Evolutionary conservation across 2,113 vertebrate species (phyloP).

Genomic region (Atractosteus spatula): DNA sequence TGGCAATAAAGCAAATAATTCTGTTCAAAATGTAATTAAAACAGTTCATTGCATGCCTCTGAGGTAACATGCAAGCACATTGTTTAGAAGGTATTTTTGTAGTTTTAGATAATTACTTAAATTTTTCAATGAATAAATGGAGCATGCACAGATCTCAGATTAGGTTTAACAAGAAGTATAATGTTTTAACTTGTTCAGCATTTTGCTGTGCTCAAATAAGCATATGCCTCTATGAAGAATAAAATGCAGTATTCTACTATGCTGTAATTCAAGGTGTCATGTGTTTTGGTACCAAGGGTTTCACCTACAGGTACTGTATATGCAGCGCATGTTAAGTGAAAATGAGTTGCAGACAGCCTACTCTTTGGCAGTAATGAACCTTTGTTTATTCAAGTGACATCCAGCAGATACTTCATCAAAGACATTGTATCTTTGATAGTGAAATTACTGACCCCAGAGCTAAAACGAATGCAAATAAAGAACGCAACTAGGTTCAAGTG

Average conservation of each 20-base stretch:
- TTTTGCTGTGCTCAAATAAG: no score
- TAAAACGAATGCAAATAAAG: no score
- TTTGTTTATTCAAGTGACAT: constrained; percentile 11
- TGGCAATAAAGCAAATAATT: no score
- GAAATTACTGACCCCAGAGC: neutral
- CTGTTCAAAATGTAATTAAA: no score
- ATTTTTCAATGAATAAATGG: neutral
- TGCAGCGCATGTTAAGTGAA: neutral
- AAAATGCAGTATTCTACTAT: neutral
- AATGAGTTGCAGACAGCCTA: neutral
- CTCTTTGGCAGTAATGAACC: neutral
- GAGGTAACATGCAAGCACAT: no score
- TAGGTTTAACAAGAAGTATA: no score
- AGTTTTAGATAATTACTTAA: neutral
- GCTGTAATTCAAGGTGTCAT: neutral
- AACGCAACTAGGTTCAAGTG: no score
- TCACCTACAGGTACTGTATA: neutral
- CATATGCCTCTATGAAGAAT: no score
- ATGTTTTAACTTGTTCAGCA: no score
- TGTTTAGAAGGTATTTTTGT: neutral
- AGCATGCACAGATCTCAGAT: no score
- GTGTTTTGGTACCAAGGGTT: neutral
- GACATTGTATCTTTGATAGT: neutral
- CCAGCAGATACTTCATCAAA: constrained; percentile 3
- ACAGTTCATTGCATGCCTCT: no score